phyloP scores from a whole-genome alignment of 2,113 vertebrate genomes.

The Stomatorhinus ivindoensis region DNA sequence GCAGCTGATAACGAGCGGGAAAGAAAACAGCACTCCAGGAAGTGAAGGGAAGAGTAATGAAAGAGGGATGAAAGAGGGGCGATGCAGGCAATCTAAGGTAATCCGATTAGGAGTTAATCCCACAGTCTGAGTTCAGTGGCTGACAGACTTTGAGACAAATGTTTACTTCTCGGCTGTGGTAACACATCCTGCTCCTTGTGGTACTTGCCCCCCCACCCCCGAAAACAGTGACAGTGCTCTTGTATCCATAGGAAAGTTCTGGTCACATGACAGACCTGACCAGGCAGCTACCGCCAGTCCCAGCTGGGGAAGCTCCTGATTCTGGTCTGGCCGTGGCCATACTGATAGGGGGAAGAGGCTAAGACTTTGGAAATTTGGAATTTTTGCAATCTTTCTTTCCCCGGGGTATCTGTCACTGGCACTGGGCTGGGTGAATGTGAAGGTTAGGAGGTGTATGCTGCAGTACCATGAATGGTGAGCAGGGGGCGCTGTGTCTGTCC shows the following conservation, averaged over 20 bases:
- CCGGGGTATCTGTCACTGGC: background rate
- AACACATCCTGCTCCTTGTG: background rate
- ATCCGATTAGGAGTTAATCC: slow-evolving; percentile 29
- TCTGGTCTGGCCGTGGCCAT: background rate
- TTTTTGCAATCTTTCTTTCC: background rate
- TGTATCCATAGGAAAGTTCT: background rate
- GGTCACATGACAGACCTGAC: background rate
- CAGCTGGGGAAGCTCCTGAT: background rate
- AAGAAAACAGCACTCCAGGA: background rate
- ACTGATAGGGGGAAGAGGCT: background rate
- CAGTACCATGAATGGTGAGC: background rate
- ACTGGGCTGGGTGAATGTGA: background rate
- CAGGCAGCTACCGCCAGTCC: background rate
- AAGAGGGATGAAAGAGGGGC: background rate
- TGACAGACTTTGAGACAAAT: slow-evolving; percentile 18
- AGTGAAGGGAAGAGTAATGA: slow-evolving; percentile 16
- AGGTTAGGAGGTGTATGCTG: background rate
- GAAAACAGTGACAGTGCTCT: background rate
- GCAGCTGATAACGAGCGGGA: slow-evolving; percentile 16
- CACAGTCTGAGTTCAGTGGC: slow-evolving; percentile 12
- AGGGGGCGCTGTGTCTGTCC: background rate
- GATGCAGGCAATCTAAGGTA: slow-evolving; percentile 19
- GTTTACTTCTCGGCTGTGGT: slow-evolving; percentile 18
- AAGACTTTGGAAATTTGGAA: background rate
- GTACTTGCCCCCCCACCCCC: background rate